These are phyloP conservation scores for Zoanthus sociatus DNA, from an alignment of 92 coral and sea anemone genomes.

Conservation along the genomic window DNA sequence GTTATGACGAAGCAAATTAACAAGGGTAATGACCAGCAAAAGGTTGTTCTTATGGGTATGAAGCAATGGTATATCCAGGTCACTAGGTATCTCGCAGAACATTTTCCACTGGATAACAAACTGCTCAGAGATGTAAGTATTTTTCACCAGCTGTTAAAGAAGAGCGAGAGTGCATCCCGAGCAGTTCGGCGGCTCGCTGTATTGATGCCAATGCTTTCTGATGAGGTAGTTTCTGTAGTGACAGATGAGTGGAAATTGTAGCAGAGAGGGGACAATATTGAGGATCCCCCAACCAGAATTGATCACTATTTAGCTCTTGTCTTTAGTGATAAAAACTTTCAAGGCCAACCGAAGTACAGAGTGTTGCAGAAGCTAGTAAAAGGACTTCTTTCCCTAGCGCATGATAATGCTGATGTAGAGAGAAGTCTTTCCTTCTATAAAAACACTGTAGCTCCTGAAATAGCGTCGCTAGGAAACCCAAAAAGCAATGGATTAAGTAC, in stretches of 20 bases:
- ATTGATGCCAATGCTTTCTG: constrained; percentile 9
- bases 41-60: neutral
- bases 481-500: constrained; percentile 9
- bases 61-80: constrained; percentile 16
- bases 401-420: constrained; percentile 1
- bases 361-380: constrained; percentile 12
- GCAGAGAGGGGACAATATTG: constrained; percentile 1
- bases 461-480: constrained; percentile 3
- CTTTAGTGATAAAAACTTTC: neutral
- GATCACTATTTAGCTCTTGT: constrained; percentile 4
- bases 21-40: too few relatives aligned
- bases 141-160: constrained; percentile 7
- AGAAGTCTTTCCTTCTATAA: constrained; percentile 11
- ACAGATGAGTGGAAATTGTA: constrained; percentile 19
- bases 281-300: constrained; percentile 9
- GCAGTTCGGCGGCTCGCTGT: constrained; percentile 16
- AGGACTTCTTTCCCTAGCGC: constrained; percentile 20
- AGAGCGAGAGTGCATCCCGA: constrained; percentile 5
- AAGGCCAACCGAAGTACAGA: constrained; percentile 8
- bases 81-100: constrained; percentile 14
- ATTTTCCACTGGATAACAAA: neutral
- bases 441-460: constrained; percentile 19
- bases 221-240: neutral
- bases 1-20: too few relatives aligned
- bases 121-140: constrained; percentile 19